Conservation (phyloP, 2,113 vertebrate species). For the Lagenorhynchus albirostris region DNA sequence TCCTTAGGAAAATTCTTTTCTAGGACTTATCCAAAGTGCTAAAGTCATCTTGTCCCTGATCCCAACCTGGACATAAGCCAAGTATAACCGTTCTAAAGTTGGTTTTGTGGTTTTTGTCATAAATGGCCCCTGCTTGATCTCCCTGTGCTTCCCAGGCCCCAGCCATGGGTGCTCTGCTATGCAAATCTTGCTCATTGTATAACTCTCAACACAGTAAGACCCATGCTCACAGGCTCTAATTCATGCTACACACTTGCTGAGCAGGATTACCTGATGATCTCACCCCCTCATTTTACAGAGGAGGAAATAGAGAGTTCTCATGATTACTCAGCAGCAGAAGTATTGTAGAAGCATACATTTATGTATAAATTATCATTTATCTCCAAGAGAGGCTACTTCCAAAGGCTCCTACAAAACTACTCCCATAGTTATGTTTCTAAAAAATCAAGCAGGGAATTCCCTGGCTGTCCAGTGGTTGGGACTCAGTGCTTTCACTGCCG, state of each 20-base stretch:
- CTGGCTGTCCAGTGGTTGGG: too few relatives aligned
- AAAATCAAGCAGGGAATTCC: neutral
- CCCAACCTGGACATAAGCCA: neutral
- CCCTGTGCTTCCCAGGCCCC: rapidly evolving
- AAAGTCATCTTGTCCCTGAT: neutral
- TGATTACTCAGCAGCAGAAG: neutral
- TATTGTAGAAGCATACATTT: neutral
- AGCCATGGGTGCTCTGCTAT: rapidly evolving
- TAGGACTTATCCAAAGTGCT: neutral
- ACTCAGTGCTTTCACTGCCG: too few relatives aligned
- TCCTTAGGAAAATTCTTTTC: neutral
- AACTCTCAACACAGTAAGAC: neutral
- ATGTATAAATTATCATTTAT: neutral
- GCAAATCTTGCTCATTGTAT: neutral
- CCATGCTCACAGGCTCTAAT: rapidly evolving
- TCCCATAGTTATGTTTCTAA: neutral
- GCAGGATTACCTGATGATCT: neutral
- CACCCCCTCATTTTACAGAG: neutral
- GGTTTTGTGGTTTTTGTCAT: neutral
- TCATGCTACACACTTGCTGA: neutral
- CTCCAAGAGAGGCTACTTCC: neutral
- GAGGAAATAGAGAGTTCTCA: neutral
- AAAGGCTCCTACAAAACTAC: neutral
- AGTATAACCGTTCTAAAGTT: neutral
- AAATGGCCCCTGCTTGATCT: neutral